Evolutionary conservation across 2,888 invertebrate genomes (phyloP), one percentile per base, ranked within the genome.

Genomic region (Andrena haemorrhoa): DNA sequence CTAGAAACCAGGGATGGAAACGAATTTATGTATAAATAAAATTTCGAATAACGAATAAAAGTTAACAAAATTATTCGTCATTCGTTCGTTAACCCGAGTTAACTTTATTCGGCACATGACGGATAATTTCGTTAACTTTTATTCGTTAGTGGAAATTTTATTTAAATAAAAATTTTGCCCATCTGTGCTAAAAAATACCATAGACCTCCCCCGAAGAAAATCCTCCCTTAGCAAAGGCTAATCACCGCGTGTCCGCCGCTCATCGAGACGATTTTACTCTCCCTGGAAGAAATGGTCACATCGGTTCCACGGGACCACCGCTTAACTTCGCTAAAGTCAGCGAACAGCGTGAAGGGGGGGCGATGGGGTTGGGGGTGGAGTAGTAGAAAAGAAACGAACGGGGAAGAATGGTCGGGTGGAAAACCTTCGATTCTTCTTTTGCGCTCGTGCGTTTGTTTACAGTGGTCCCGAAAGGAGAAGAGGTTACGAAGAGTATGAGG

Each of bases 361-460:
- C 10, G 8, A 16, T 6, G 12, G 65, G 26, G 47, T 58, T 16
- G n/a, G 10, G 23, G 5, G 20, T 49, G 1, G 8, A 8, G 6
- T 41, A 41, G 16, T 10, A 29, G 16, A 20, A 29, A 41, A 33
- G 56, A 58, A 56, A 33, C 56, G 58, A 60, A n/a, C 29, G 70
- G 12, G 33, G 66, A 41, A 63, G 70, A 61, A 63, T 20, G 61
- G 71, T 56, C 33, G 66, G 61, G 35, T 49, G 77, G 70, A 75
- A 79, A 83, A 72, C 56, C 78, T 82, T 83, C 85, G 85, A 88
- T 85, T 88, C 83, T 87, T 83, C 88, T 85, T 86, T 82, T 71
- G 82, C 82, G 77, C 82, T 83, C 70, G 82, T 79, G 88, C 83
- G 88, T 84, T 88, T 88, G 88, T 88, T 88, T 85, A 88, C 86